These are phyloP conservation scores for Hydropotes inermis DNA, from an alignment of 2,113 vertebrate genomes.

Conservation along the genomic window DNA sequence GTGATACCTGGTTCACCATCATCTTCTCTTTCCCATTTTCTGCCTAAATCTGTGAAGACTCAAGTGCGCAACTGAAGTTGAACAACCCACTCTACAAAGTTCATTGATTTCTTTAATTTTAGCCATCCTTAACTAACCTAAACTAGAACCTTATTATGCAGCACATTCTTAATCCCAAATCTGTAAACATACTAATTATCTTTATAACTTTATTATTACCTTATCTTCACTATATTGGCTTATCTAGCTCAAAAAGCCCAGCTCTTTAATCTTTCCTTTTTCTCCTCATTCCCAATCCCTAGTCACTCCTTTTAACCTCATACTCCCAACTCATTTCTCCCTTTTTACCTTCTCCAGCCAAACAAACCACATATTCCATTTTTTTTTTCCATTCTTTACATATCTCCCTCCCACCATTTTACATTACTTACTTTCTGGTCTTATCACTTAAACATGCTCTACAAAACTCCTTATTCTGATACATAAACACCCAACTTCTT, in stretches of 20 bases:
- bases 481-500: background rate
- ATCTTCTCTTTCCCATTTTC: background rate
- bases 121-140: background rate
- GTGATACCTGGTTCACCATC: background rate
- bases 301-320: background rate
- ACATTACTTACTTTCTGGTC: background rate
- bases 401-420: background rate
- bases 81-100: background rate
- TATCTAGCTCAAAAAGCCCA: background rate
- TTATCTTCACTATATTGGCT: background rate
- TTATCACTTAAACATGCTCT: background rate
- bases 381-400: background rate
- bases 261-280: background rate
- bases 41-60: background rate
- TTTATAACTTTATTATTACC: background rate
- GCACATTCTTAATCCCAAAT: background rate
- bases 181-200: background rate
- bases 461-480: background rate
- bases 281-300: background rate
- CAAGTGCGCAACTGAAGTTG: background rate
- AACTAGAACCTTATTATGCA: background rate
- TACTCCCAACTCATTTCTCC: background rate
- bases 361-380: background rate
- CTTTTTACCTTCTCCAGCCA: background rate
- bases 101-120: background rate